These are phyloP conservation scores for Tenthredo notha DNA, from an alignment of 2,888 invertebrate species.

Conservation along the genomic window DNA sequence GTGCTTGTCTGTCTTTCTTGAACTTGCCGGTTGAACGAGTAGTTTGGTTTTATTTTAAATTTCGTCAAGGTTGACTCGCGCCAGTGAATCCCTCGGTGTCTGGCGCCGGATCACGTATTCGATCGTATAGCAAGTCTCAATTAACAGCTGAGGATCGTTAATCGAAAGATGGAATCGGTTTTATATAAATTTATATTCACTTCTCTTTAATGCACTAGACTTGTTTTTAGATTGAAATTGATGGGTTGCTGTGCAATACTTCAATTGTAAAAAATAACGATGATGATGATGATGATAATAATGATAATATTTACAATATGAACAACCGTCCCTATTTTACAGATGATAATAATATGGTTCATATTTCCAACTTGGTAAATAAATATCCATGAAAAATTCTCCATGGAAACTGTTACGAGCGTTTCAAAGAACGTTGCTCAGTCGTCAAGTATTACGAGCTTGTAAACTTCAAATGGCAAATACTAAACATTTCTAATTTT, in stretches of 20 bases:
- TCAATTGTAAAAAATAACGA: no score
- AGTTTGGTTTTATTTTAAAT: constrained; percentile 24
- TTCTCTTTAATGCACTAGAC: neutral
- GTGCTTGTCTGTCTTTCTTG: constrained; percentile 8
- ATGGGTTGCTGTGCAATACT: no score
- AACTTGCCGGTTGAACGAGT: constrained; percentile 29
- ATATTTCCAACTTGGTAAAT: neutral
- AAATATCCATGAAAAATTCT: neutral
- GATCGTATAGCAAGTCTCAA: constrained; percentile 31
- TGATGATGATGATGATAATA: neutral
- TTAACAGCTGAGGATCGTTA: constrained; percentile 9
- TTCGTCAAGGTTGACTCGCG: constrained; percentile 22
- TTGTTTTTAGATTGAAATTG: constrained; percentile 10
- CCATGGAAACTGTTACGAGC: constrained; percentile 9
- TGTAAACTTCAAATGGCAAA: constrained; percentile 23
- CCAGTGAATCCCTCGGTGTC: constrained; percentile 12
- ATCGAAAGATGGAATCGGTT: constrained; percentile 13
- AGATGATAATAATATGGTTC: neutral
- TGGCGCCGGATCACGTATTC: constrained; percentile 29
- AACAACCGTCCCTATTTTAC: neutral
- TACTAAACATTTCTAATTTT: neutral
- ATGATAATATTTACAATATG: neutral
- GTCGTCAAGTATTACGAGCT: constrained; percentile 16
- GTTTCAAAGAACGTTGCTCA: constrained; percentile 4
- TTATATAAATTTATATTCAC: constrained; percentile 1